phyloP scores from a whole-genome alignment of 2,113 vertebrate species.

The Daubentonia madagascariensis region DNA sequence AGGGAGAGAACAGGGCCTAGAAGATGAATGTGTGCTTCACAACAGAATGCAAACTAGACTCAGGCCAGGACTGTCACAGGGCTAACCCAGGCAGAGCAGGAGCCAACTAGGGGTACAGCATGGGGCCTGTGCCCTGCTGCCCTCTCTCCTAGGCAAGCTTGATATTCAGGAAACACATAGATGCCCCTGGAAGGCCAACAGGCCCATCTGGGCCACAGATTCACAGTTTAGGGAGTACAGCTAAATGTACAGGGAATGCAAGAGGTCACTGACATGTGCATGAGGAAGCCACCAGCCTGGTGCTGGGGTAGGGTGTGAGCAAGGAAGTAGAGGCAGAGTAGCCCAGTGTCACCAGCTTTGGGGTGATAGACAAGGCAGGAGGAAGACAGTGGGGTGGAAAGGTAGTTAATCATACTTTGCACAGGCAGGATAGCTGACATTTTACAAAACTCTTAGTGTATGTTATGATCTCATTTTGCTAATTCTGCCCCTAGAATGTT shows the following conservation, averaged over 20 bases:
- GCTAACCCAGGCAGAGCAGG: neutral
- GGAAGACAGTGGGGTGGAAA: neutral
- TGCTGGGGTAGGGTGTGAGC: neutral
- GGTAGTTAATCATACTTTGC: neutral
- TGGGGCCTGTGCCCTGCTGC: accelerated
- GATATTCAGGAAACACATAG: neutral
- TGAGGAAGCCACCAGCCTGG: neutral
- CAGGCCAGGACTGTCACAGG: neutral
- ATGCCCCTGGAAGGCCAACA: neutral
- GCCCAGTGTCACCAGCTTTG: neutral
- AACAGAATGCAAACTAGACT: neutral
- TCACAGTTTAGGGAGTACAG: neutral
- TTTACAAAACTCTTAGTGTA: neutral
- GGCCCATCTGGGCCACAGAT: neutral
- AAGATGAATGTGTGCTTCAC: neutral
- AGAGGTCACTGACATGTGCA: neutral
- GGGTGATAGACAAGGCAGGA: neutral
- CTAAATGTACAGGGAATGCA: neutral
- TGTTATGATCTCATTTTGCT: neutral
- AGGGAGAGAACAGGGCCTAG: neutral
- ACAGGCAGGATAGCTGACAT: neutral
- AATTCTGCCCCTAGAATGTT: neutral
- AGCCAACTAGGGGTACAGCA: accelerated
- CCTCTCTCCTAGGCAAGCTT: neutral
- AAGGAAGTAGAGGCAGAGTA: accelerated